A percentile compares a stretch with the other conserved stretches of the same genome.
phyloP scores from a whole-genome alignment of 2,113 vertebrate genomes.

The Pterocles gutturalis region DNA sequence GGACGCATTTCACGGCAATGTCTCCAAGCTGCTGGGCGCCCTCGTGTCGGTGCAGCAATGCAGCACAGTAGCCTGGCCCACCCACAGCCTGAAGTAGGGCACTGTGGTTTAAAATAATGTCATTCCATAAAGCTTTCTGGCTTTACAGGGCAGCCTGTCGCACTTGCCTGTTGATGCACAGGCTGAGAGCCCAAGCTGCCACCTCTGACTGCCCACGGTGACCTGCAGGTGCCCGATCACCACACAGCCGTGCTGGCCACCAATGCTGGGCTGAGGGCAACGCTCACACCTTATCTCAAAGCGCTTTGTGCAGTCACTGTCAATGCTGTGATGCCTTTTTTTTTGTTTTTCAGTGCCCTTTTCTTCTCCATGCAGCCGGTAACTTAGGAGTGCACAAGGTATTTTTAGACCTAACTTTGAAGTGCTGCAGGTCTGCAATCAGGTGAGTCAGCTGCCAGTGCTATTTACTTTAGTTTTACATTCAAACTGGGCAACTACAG shows the following conservation, averaged over 20 bases:
- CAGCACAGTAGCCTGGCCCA: neutral
- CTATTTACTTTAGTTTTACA: conserved; percentile 17
- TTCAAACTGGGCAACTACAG: conserved; percentile 11
- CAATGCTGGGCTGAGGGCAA: fast-evolving
- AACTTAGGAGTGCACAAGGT: neutral
- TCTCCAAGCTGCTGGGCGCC: neutral
- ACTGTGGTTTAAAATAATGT: neutral
- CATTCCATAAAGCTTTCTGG: neutral
- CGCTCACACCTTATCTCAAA: fast-evolving
- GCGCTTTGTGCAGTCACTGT: neutral
- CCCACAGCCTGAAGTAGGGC: neutral
- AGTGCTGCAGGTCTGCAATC: neutral
- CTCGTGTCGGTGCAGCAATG: neutral
- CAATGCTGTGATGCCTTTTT: neutral
- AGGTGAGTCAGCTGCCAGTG: conserved; percentile 24
- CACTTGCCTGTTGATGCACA: neutral
- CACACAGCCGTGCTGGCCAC: fast-evolving
- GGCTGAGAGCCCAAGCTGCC: neutral
- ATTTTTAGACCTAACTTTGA: conserved; percentile 12
- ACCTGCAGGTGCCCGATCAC: fast-evolving
- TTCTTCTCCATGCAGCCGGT: neutral
- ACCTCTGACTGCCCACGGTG: fast-evolving
- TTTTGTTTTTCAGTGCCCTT: neutral
- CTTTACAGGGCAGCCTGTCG: neutral
- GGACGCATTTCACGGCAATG: neutral